These are phyloP conservation scores for Acrocephalus scirpaceus DNA, from an alignment of 2,797 vertebrate genomes.

Conservation along the genomic window DNA sequence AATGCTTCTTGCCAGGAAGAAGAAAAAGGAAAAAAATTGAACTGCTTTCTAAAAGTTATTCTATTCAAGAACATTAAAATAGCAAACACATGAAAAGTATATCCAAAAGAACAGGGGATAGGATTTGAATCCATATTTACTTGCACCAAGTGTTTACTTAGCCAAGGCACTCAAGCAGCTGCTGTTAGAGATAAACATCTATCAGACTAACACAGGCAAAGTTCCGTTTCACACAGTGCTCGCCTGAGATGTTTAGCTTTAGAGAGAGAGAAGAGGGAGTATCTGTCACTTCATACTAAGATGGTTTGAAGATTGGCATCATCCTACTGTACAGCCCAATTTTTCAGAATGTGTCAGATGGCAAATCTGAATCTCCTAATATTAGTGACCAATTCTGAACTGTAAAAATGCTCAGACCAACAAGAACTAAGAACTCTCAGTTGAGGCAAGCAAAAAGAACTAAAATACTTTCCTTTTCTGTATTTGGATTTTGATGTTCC, in stretches of 20 bases:
- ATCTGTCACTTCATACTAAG: neutral
- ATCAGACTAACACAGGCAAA: neutral
- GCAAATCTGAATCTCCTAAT: neutral
- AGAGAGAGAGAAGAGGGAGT: neutral
- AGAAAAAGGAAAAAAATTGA: neutral
- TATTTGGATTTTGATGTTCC: neutral
- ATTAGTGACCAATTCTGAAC: neutral
- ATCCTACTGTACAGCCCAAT: neutral
- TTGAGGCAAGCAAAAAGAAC: neutral
- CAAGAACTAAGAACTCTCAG: neutral
- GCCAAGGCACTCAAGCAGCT: neutral
- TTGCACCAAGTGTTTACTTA: neutral
- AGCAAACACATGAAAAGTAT: neutral
- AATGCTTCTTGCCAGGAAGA: neutral
- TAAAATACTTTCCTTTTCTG: neutral
- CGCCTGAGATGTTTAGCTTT: neutral
- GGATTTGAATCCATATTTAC: neutral
- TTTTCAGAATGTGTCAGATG: neutral
- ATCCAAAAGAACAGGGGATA: neutral
- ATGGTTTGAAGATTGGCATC: neutral
- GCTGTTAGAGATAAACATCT: neutral
- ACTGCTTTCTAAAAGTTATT: neutral
- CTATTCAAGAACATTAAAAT: neutral
- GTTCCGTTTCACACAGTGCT: neutral
- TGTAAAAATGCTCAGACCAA: neutral